Evolutionary conservation across 2,797 vertebrate species (phyloP), one percentile per base, ranked within the genome.

Genomic region (Xiphorhynchus erythropygius): DNA sequence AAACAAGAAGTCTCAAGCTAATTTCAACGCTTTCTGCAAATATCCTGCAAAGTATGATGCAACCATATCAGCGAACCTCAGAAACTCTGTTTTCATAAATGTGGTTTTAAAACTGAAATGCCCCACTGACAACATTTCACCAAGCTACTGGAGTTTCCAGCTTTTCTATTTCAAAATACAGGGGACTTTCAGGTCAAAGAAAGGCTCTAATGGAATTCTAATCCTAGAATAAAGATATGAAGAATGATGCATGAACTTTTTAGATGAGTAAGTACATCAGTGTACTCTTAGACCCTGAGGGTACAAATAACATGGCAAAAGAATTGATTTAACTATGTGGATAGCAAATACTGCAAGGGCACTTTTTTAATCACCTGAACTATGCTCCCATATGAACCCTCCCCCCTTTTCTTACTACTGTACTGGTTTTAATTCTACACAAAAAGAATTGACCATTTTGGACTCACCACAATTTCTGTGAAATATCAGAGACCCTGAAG

Each of bases 41-140:
- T 22, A 86, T 65, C 33, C 70, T 63, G 25, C 32, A 28, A 91
- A 96, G n/a, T 59, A 42, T 76, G 65, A 88, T 27, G 59, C 87
- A 86, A 86, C 17, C 4, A 2, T 69, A 91, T 81, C 88, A 93
- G 28, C 84, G 50, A 94, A 81, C 62, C 80, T 57, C 91, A 90
- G 69, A 90, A 93, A 18, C 21, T 2, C 5, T 87, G 74, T 79
- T 90, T 94, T 62, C 47, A 73, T 81, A 84, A 30, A 87, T 73
- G 59, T 52, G 62, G 39, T n/a, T 91, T 94, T 73, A 69, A 91
- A 96, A 94, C 85, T 49, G 4, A 91, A 95, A 86, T 44, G 41
- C 16, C 27, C 32, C 30, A 35, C 4, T 79, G 59, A 63, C 67
- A 86, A 68, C 42, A 59, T 71, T 86, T 86, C 62, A 78, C 42